phyloP scores from a whole-genome alignment of 2,113 vertebrate genomes.

The Casuarius casuarius region DNA sequence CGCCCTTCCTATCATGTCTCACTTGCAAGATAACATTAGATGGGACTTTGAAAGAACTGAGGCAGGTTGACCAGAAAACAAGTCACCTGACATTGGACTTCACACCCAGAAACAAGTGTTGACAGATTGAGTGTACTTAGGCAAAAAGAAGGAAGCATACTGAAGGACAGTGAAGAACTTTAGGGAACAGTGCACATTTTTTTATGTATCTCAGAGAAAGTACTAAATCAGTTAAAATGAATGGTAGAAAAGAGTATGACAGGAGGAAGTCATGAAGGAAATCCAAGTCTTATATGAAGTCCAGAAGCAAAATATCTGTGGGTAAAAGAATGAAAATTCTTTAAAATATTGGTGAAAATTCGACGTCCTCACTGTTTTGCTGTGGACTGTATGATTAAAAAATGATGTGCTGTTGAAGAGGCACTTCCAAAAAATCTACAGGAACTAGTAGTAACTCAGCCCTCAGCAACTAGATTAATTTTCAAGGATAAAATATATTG shows the following conservation, averaged over 20 bases:
- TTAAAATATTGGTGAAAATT: not conserved
- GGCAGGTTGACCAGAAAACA: not conserved
- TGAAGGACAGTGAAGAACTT: not conserved
- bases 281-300: not conserved
- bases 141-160: not conserved
- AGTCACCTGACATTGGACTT: not conserved
- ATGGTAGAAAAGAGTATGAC: not conserved
- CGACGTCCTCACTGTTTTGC: not conserved
- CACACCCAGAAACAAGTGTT: not conserved
- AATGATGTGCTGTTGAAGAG: not conserved
- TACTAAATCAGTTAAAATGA: not conserved
- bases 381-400: not conserved
- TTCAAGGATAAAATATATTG: not conserved
- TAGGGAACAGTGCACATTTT: accelerated
- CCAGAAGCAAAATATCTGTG: not conserved
- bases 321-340: not conserved
- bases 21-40: not conserved
- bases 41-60: not conserved
- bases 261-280: not conserved
- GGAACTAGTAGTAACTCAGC: not conserved
- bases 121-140: not conserved
- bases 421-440: not conserved
- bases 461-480: not conserved
- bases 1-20: not conserved
- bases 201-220: not conserved